phyloP scores from a whole-genome alignment of 2,113 vertebrate species.

The Heterocephalus glaber region DNA sequence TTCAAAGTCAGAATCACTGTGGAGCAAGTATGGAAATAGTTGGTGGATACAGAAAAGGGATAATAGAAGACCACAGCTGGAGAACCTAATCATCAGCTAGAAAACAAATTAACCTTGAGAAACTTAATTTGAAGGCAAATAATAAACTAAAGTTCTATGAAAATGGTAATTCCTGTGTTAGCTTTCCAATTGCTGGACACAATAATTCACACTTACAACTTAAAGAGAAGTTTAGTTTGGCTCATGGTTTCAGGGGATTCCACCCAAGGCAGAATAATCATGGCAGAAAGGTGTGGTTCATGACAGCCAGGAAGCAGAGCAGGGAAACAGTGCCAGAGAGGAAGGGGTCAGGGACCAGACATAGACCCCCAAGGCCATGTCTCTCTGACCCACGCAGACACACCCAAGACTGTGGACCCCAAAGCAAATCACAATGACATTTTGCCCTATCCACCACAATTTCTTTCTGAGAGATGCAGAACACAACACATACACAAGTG shows the following conservation, averaged over 20 bases:
- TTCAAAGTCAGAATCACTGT: not conserved
- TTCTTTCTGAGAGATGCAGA: not conserved
- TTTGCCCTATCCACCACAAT: not conserved
- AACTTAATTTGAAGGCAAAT: not conserved
- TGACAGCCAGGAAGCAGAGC: not conserved
- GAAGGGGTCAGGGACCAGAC: not conserved
- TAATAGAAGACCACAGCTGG: not conserved
- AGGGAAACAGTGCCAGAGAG: not conserved
- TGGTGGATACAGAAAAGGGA: not conserved
- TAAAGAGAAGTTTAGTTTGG: not conserved
- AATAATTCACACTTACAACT: not conserved
- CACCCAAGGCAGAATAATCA: not conserved
- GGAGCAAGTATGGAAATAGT: not conserved
- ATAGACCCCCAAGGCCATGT: not conserved
- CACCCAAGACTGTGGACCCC: not conserved
- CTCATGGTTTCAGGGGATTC: not conserved
- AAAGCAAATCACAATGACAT: not conserved
- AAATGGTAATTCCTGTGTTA: not conserved
- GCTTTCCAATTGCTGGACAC: not conserved
- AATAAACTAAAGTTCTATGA: not conserved
- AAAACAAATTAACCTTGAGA: not conserved
- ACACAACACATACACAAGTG: not conserved
- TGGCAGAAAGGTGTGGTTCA: not conserved
- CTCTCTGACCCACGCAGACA: not conserved
- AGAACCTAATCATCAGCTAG: not conserved